Evolutionary conservation across 1,140 invertebrate species (phyloP).

Genomic region (Plodia interpunctella): DNA sequence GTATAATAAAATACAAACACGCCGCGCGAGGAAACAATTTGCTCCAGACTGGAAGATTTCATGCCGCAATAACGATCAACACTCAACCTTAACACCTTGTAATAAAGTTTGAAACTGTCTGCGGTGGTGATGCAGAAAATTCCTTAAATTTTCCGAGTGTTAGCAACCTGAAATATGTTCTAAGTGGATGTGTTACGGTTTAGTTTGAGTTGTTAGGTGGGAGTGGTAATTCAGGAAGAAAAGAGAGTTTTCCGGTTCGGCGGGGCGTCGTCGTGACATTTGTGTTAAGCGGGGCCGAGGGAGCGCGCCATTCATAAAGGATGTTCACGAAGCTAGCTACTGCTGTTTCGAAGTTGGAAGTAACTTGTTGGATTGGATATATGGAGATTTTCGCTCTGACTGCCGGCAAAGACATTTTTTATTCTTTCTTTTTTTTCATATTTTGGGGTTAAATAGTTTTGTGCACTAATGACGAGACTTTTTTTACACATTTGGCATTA

Average conservation of each 20-base stretch:
- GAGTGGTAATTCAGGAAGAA: constrained; percentile 66
- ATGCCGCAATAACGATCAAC: constrained; percentile 35
- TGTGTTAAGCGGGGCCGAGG: constrained; percentile 68
- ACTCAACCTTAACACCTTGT: constrained; percentile 27
- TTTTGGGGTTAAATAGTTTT: neutral
- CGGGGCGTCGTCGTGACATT: constrained; percentile 72
- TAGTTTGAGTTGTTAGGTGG: constrained; percentile 27
- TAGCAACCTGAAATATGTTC: constrained; percentile 23
- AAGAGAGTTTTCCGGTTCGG: constrained; percentile 73
- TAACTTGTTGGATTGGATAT: constrained; percentile 53
- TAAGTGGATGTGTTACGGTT: constrained; percentile 36
- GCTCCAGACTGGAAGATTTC: constrained; percentile 74
- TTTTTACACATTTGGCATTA: too few species aligned
- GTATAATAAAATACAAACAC: constrained; percentile 77
- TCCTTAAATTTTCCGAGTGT: constrained; percentile 62
- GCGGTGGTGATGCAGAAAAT: constrained; percentile 48
- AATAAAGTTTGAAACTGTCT: constrained; percentile 41
- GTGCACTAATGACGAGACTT: neutral
- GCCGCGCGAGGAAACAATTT: constrained; percentile 75
- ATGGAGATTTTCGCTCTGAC: constrained; percentile 22
- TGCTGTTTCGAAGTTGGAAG: constrained; percentile 49
- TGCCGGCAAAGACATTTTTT: constrained; percentile 12
- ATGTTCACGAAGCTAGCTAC: constrained; percentile 41
- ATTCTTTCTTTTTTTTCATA: constrained; percentile 1
- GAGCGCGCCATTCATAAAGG: constrained; percentile 67